Evolutionary conservation across 2,113 vertebrate species (phyloP).

Genomic region (Caranx ignobilis): DNA sequence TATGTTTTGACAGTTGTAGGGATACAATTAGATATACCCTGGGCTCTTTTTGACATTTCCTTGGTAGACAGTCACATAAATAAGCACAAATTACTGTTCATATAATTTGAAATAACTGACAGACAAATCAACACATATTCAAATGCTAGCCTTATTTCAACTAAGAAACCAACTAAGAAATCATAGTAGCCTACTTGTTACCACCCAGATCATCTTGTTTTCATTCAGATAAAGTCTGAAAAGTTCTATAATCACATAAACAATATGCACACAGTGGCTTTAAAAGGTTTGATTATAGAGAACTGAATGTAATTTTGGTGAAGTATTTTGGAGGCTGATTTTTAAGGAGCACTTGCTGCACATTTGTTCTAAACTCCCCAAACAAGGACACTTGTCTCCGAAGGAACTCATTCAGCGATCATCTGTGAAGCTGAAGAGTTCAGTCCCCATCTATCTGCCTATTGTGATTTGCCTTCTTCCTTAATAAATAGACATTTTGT

Average conservation of each 20-base stretch:
- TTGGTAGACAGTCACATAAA: not conserved
- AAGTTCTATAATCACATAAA: not conserved
- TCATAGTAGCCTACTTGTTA: not conserved
- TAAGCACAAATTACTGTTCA: not conserved
- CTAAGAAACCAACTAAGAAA: too few species aligned
- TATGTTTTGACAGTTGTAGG: not conserved
- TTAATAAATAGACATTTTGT: slow-evolving; percentile 48
- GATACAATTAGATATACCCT: not conserved
- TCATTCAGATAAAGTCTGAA: not conserved
- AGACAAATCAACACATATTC: not conserved
- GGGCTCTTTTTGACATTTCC: too few species aligned
- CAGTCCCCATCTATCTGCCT: not conserved
- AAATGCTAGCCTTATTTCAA: not conserved
- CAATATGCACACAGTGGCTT: not conserved
- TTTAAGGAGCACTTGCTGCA: slow-evolving; percentile 27
- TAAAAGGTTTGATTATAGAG: slow-evolving; percentile 3
- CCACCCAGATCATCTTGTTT: not conserved
- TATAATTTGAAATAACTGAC: not conserved
- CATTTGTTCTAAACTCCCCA: slow-evolving; percentile 31
- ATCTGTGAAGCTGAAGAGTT: slow-evolving; percentile 28
- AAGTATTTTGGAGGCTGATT: slow-evolving; percentile 22
- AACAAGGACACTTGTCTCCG: slow-evolving; percentile 35
- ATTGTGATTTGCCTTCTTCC: slow-evolving; percentile 9
- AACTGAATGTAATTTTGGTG: not conserved
- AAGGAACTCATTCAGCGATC: slow-evolving; percentile 40